A percentile compares a stretch with the other conserved stretches of the same genome.
Evolutionary conservation across 2,888 invertebrate species (phyloP).

Genomic region (Oeneis ivallda): DNA sequence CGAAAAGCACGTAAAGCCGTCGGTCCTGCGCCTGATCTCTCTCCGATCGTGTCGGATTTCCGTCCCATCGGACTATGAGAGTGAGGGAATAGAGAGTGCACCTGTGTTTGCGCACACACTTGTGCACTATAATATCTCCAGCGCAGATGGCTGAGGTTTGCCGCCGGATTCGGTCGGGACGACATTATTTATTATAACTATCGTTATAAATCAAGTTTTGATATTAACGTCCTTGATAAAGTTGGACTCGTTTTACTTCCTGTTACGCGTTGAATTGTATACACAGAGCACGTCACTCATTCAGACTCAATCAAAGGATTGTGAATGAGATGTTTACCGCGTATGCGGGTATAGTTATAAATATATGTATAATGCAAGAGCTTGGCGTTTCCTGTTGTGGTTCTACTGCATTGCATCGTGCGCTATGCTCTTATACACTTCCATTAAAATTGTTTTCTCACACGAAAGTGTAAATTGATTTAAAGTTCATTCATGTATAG

Average conservation of each 20-base stretch:
- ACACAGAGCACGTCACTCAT: constrained; percentile 77
- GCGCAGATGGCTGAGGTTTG: too few relatives aligned
- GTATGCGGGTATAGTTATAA: constrained; percentile 51
- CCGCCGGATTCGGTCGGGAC: too few relatives aligned
- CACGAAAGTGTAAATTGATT: constrained; percentile 15
- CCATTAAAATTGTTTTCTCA: constrained; percentile 31
- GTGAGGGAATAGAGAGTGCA: too few relatives aligned
- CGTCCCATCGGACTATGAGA: too few relatives aligned
- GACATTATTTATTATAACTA: constrained; percentile 26
- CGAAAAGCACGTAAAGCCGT: too few relatives aligned
- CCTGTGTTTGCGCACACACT: too few relatives aligned
- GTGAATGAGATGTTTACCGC: constrained; percentile 77
- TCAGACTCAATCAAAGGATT: constrained; percentile 77
- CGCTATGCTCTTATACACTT: constrained; percentile 26
- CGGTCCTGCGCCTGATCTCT: too few relatives aligned
- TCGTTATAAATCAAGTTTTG: constrained; percentile 58
- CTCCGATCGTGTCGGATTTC: too few relatives aligned
- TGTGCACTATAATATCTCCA: too few relatives aligned
- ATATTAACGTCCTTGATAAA: constrained; percentile 73
- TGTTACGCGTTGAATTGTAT: constrained; percentile 71
- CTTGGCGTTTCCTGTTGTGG: constrained; percentile 66
- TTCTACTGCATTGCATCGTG: constrained; percentile 37
- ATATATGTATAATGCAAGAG: constrained; percentile 51
- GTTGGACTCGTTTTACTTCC: constrained; percentile 75
- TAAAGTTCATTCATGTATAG: neutral